Percentiles rank a stretch among this genome's conserved stretches.
phyloP scores from a whole-genome alignment of 2,113 vertebrate genomes.

The Python bivittatus region DNA sequence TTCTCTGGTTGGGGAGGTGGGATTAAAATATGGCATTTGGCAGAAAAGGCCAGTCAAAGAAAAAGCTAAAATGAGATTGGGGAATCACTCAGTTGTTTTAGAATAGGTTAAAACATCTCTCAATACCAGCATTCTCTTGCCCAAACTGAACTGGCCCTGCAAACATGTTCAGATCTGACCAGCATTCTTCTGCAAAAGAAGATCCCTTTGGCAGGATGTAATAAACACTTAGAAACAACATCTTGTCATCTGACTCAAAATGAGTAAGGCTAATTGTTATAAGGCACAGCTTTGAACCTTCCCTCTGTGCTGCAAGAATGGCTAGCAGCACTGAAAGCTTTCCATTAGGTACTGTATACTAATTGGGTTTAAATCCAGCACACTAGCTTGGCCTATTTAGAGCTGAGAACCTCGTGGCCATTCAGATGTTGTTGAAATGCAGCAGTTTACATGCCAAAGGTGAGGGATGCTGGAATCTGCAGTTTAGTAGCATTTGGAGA shows the following conservation, averaged over 20 bases:
- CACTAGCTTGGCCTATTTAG: neutral
- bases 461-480: neutral
- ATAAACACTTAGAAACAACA: conserved; percentile 47
- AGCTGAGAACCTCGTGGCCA: neutral
- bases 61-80: conserved; percentile 46
- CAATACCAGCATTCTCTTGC: conserved; percentile 46
- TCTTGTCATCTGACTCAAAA: conserved; percentile 48
- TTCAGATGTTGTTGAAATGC: neutral
- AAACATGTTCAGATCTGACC: conserved; percentile 69
- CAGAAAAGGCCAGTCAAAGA: conserved; percentile 7
- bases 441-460: neutral
- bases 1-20: conserved; percentile 37
- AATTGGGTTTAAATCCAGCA: conserved; percentile 3
- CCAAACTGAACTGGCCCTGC: conserved; percentile 53
- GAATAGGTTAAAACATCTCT: conserved; percentile 44
- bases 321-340: neutral
- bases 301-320: neutral
- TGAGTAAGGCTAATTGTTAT: conserved; percentile 27
- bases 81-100: conserved; percentile 46
- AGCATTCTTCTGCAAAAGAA: conserved; percentile 59
- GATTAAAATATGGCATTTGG: conserved; percentile 43
- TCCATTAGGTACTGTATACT: conserved; percentile 20
- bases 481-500: neutral
- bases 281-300: conserved; percentile 32
- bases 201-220: conserved; percentile 55